These are phyloP conservation scores for Trachemys scripta DNA, from an alignment of 2,113 vertebrate species.

Conservation along the genomic window DNA sequence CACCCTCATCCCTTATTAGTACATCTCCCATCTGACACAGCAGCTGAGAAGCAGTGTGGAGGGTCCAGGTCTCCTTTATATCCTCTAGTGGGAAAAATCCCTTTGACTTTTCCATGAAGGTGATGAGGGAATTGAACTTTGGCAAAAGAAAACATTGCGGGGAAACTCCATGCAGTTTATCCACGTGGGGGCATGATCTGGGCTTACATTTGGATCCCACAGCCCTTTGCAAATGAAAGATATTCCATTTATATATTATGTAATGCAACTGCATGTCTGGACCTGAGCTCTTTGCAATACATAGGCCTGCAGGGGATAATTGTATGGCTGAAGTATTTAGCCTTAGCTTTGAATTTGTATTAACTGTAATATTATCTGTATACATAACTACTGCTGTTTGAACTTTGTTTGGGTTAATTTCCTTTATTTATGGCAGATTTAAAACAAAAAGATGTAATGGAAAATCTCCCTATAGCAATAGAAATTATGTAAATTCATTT, in stretches of 20 bases:
- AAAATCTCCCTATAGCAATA: background rate
- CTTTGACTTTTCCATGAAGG: background rate
- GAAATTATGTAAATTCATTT: background rate
- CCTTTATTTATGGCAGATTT: conserved; percentile 10
- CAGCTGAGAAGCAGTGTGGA: background rate
- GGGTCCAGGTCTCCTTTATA: background rate
- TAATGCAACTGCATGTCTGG: conserved; percentile 51
- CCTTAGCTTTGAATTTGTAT: conserved; percentile 19
- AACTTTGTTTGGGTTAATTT: conserved; percentile 26
- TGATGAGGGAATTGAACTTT: background rate
- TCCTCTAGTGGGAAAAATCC: background rate
- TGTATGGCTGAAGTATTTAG: conserved; percentile 56
- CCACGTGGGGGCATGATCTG: background rate
- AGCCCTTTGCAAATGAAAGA: background rate
- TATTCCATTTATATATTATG: background rate
- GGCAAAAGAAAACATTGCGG: background rate
- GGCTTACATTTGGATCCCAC: accelerated
- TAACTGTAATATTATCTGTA: background rate
- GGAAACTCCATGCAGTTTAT: background rate
- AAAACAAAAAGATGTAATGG: background rate
- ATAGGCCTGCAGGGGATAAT: conserved; percentile 41
- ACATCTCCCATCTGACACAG: background rate
- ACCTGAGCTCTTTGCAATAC: conserved; percentile 35
- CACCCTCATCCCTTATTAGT: background rate
- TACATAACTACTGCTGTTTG: conserved; percentile 42